Evolutionary conservation across 2,113 vertebrate species (phyloP), one percentile per base, ranked within the genome.

Genomic region (Pseudopodoces humilis): DNA sequence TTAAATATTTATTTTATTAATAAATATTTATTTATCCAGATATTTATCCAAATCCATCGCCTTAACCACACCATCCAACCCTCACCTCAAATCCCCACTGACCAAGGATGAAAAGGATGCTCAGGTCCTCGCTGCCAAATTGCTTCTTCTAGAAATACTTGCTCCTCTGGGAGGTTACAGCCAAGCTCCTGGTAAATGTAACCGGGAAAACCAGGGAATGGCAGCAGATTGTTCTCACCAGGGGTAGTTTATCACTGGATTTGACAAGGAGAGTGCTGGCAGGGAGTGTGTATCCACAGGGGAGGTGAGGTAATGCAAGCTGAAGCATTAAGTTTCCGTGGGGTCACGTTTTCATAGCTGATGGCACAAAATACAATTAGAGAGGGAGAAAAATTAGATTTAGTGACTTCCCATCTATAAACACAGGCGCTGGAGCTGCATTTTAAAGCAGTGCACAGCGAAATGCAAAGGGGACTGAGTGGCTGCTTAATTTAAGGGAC

Each of bases 281-380:
- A 78, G 68, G 27, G 71, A 78, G 15, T 0, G 11, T 31, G 59
- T 49, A 90, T 20, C 79, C 95, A 71, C 92, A 92, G 77, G 90
- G 86, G 95, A 96, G 83, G 41, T 94, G 96, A 94, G 86, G 86
- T 96, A 96, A 96, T 93, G 90, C 52, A 46, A 35, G 59, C 86
- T 94, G 83, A 28, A 86, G 53, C 56, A 90, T 88, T 92, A 63
- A 47, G 52, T 46, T 92, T 87, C 74, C 33, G 4, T 11, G 67
- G 63, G 93, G 95, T 92, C 88, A 88, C 60, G 47, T 96, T 96
- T 83, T 90, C 56, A n/a, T 81, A 71, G 79, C 90, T 95, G 85
- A 88, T 90, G 79, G 90, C 92, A 92, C 39, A 63, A 94, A 95
- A 94, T 75, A 63, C 64, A 92, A 94, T 96, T 94, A 97, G 62